Evolutionary conservation across 2,888 invertebrate species (phyloP), one percentile per base, ranked within the genome.

Genomic region (Sinodicranocentrus sp.): DNA sequence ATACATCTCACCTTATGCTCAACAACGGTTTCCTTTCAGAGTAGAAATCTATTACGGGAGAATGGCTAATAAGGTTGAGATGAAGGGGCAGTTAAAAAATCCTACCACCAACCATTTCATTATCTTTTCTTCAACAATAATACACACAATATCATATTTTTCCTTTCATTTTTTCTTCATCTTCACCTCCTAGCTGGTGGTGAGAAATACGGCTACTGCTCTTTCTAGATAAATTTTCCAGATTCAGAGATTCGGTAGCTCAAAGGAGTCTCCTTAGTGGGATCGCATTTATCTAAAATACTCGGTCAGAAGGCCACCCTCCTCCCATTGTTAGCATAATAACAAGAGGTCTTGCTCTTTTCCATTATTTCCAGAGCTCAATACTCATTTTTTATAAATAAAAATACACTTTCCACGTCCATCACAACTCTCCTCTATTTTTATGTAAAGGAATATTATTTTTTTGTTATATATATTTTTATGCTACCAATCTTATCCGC

Each of bases 301-400:
- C 67, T 54, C 15, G 73, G 72, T 73, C 67, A 80, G 52, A 73
- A 73, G 80, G 80, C 80, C 80, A 80, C 80, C 80, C 80, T 80
- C 80, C 73, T 73, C 57, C 73, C 52, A 67, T 80, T 80, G 80
- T 80, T 72, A 80, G 73, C 57, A 72, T 48, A 48, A 80, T 65
- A 63, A 73, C 43, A 67, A 43, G 80, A 61, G 67, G 80, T 73
- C 57, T n/a, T 48, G 67, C 72, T 17, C 23, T 65, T 52, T 1
- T 65, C 26, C 26, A 17, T 63, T 33, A 59, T 63, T 59, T 63
- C 63, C 23, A 63, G 63, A 63, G 33, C 10, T 17, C 17, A n/a
- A 10, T 61, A 5, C 57, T 10, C 19, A 2, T 19, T 52, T 17
- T 39, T 39, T 13, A 5, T 39, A 39, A 13, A 39, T 39, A 39